Conservation (phyloP, 2,888 invertebrate species). For the Merodon equestris region DNA sequence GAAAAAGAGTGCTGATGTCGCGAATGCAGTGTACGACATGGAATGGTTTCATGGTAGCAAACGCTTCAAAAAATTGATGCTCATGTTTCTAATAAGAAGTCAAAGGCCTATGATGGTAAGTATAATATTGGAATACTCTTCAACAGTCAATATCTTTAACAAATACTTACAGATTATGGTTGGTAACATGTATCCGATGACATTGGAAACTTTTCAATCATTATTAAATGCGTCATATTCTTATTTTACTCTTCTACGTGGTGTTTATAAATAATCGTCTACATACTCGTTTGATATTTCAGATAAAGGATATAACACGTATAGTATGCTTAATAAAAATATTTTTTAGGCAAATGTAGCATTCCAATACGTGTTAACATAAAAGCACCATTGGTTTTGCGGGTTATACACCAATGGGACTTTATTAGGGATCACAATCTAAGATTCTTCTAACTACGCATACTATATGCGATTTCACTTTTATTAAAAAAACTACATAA, state of each 20-base stretch:
- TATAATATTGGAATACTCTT: not conserved
- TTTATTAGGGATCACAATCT: too few species aligned
- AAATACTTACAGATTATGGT: slow-evolving; percentile 70
- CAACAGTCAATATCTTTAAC: not conserved
- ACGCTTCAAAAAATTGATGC: slow-evolving; percentile 72
- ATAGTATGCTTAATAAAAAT: too few species aligned
- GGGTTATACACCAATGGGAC: too few species aligned
- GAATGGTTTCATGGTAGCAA: slow-evolving; percentile 73
- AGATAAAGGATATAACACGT: too few species aligned
- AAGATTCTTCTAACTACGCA: too few species aligned
- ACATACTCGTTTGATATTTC: too few species aligned
- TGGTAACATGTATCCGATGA: slow-evolving; percentile 74
- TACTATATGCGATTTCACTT: too few species aligned
- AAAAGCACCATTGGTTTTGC: too few species aligned
- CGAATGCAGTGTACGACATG: slow-evolving; percentile 74
- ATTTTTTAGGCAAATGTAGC: too few species aligned
- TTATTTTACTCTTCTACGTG: slow-evolving; percentile 75
- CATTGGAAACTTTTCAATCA: slow-evolving; percentile 74
- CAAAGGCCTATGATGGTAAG: slow-evolving; percentile 74
- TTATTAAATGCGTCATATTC: slow-evolving; percentile 76
- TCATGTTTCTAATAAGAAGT: slow-evolving; percentile 73
- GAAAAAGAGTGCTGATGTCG: slow-evolving; percentile 73
- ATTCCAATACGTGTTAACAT: too few species aligned
- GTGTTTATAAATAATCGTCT: slow-evolving; percentile 59
- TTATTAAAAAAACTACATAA: too few species aligned